Percentiles rank a stretch among this genome's conserved stretches.
These are phyloP conservation scores for Cyaniris semiargus DNA, from an alignment of 2,888 invertebrate species.

Conservation along the genomic window DNA sequence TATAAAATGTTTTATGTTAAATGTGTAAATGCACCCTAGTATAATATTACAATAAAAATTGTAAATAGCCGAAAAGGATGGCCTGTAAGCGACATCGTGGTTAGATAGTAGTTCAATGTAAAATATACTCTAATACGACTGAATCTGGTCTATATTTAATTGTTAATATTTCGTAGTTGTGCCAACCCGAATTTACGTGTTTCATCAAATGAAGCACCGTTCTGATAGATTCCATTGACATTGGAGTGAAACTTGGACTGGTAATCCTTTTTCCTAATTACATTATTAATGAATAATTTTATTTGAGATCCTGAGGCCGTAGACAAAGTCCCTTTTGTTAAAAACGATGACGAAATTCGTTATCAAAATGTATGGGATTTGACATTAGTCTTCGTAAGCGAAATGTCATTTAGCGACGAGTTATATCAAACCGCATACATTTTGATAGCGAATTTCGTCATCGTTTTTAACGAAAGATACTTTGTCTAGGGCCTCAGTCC, in stretches of 20 bases:
- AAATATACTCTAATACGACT: conserved; percentile 41
- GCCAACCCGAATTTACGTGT: conserved; percentile 78
- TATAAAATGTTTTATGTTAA: not conserved
- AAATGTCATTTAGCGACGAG: no score
- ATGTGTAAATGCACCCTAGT: not conserved
- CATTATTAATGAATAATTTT: no score
- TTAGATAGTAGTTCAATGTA: conserved; percentile 41
- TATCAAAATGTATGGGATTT: no score
- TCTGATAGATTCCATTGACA: conserved; percentile 25
- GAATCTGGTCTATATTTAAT: conserved; percentile 60
- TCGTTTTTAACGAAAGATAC: no score
- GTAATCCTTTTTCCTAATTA: not conserved
- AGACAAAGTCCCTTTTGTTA: no score
- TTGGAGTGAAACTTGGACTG: conserved; percentile 19
- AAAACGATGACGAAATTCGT: no score
- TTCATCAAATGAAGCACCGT: conserved; percentile 71
- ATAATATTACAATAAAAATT: not conserved
- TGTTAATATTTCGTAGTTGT: conserved; percentile 74
- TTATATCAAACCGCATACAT: no score
- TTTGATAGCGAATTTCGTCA: no score
- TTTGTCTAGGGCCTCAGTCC: no score
- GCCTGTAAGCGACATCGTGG: conserved; percentile 33
- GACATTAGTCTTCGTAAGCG: no score
- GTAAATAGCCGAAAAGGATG: conserved; percentile 12
- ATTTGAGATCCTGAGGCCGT: no score